These are phyloP conservation scores for Triplophysa dalaica DNA, from an alignment of 2,113 vertebrate species.

Conservation along the genomic window DNA sequence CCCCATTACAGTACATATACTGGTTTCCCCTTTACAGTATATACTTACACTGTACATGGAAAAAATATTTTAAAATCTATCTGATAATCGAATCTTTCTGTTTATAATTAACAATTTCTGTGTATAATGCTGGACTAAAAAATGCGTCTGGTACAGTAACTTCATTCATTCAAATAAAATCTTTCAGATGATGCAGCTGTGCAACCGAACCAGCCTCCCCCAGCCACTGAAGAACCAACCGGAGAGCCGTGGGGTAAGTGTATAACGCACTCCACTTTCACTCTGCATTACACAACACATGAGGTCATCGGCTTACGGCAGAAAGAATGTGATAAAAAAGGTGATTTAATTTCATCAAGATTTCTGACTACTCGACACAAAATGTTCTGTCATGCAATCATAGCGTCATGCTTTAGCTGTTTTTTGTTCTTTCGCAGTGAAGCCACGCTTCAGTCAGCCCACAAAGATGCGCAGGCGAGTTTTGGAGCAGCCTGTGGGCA, in stretches of 20 bases:
- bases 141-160: not conserved
- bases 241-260: slow-evolving; percentile 56
- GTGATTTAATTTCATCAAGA: not conserved
- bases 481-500: slow-evolving; percentile 63
- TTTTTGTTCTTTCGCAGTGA: slow-evolving; percentile 50
- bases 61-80: no score
- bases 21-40: no score
- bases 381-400: not conserved
- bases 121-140: not conserved
- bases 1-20: no score
- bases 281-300: not conserved
- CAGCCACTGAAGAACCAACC: slow-evolving; percentile 45
- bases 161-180: slow-evolving; percentile 15
- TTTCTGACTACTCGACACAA: not conserved
- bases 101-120: no score
- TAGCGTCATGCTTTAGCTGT: slow-evolving; percentile 7
- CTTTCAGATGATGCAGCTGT: slow-evolving; percentile 56
- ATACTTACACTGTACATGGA: no score
- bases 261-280: slow-evolving; percentile 12
- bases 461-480: slow-evolving; percentile 64
- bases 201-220: slow-evolving; percentile 47
- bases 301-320: not conserved
- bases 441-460: slow-evolving; percentile 64
- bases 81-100: no score
- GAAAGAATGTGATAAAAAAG: not conserved